Evolutionary conservation across 2,113 vertebrate species (phyloP).

Genomic region (Regulus satrapa): DNA sequence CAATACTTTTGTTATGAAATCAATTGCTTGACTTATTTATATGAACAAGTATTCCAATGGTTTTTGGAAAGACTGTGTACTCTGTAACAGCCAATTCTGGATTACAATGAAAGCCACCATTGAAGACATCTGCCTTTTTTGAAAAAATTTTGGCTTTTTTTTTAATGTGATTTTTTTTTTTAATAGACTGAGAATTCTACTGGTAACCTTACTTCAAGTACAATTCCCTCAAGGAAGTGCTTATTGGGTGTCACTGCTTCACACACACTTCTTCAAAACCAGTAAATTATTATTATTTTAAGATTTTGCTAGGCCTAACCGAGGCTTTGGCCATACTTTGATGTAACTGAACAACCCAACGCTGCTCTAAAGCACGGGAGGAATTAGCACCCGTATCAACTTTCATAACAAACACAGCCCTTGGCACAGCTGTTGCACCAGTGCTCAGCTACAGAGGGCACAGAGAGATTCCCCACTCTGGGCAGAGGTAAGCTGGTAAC

Average conservation of each 20-base stretch:
- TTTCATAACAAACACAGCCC: not conserved
- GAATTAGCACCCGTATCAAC: not conserved
- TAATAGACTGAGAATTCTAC: not conserved
- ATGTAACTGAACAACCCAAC: fast-evolving
- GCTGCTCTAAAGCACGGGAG: not conserved
- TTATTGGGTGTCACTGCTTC: not conserved
- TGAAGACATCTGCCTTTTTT: not conserved
- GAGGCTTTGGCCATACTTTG: fast-evolving
- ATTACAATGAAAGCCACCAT: not conserved
- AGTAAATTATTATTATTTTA: not conserved
- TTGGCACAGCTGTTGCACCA: not conserved
- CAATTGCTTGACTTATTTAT: not conserved
- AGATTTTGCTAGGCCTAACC: not conserved
- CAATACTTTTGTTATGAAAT: not conserved
- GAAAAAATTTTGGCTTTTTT: not conserved
- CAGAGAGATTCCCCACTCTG: too few species aligned
- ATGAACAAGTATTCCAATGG: not conserved
- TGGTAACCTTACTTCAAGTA: not conserved
- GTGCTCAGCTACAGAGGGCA: not conserved
- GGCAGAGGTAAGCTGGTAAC: not conserved
- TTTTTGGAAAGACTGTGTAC: not conserved
- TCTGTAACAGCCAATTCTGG: not conserved
- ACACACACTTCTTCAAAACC: not conserved
- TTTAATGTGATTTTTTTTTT: not conserved
- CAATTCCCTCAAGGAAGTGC: not conserved